Evolutionary conservation across 2,797 vertebrate species (phyloP), one percentile per base, ranked within the genome.

Genomic region (Galago senegalensis): DNA sequence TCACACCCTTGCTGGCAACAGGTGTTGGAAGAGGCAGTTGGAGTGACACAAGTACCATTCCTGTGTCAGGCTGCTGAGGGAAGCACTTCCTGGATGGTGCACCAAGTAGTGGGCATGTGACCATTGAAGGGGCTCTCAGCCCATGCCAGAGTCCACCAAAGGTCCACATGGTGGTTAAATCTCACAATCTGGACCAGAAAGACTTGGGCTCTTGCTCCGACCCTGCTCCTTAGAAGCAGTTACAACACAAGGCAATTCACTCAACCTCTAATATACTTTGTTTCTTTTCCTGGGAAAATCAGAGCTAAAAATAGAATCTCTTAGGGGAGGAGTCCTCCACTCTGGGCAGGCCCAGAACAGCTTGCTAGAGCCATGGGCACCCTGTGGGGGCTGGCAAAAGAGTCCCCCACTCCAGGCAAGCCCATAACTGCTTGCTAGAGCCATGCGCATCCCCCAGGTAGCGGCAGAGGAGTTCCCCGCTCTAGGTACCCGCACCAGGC

Each of bases 281-380:
- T 77, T 63, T 89, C 87, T 70, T 73, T 77, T 70, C 79, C 49
- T 60, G 75, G 80, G 83, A 84, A 72, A 77, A 70, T 37, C 18
- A 8, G 25, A 61, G 49, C 60, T 56, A 69, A 86, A 97, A 89
- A 89, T 11, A 93, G 87, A 40, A 1, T 17, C 3, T 81, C 25
- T 43, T 7, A 43, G 40, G 1, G 40, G 40, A 43, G 40, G 40
- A 43, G 40, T 43, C 40, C 40, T 43, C 40, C 5, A 6, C 40
- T 43, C 40, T 43, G 40, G 40, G 40, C 40, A 43, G 40, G 40
- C 40, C 40, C 40, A 43, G 40, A 43, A 43, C 40, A 7, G 40
- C 40, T 43, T 43, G 40, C 40, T 43, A 43, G 40, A 43, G 40
- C 40, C 40, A 43, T 7, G 40, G 40, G 40, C 40, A 43, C 40